Conservation (phyloP, 2,888 invertebrate genomes). For the Augochlorella aurata region DNA sequence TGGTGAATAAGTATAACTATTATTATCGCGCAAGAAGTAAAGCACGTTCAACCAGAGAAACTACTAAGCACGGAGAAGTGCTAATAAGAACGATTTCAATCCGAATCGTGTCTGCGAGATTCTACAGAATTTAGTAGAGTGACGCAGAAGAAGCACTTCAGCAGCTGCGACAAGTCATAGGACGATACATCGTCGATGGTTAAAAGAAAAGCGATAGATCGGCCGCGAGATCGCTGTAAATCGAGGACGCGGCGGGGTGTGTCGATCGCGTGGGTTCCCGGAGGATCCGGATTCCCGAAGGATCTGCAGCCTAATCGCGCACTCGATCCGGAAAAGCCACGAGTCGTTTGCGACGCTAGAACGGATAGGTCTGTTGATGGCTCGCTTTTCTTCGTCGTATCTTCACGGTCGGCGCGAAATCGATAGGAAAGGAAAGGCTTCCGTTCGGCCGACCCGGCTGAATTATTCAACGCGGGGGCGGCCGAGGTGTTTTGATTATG, state of each 20-base stretch:
- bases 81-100: too few relatives aligned
- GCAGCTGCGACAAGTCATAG: conserved; percentile 42
- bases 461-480: conserved; percentile 57
- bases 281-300: background rate
- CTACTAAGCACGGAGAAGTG: too few relatives aligned
- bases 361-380: background rate
- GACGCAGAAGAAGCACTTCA: conserved; percentile 46
- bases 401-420: conserved; percentile 29
- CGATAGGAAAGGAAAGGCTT: conserved; percentile 46
- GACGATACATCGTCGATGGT: background rate
- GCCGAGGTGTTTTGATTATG: conserved; percentile 62
- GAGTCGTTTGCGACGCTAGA: background rate
- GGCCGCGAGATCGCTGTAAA: too few relatives aligned
- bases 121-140: conserved; percentile 4
- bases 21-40: too few relatives aligned
- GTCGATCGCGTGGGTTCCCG: too few relatives aligned
- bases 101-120: too few relatives aligned
- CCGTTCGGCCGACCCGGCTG: conserved; percentile 31
- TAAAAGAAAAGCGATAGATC: conserved; percentile 3
- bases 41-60: too few relatives aligned
- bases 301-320: background rate
- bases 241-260: too few relatives aligned
- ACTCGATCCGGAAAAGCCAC: background rate
- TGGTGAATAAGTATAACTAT: too few relatives aligned
- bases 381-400: conserved; percentile 4